Conservation (phyloP, 2,113 vertebrate genomes). For the Dicrurus megarhynchus region DNA sequence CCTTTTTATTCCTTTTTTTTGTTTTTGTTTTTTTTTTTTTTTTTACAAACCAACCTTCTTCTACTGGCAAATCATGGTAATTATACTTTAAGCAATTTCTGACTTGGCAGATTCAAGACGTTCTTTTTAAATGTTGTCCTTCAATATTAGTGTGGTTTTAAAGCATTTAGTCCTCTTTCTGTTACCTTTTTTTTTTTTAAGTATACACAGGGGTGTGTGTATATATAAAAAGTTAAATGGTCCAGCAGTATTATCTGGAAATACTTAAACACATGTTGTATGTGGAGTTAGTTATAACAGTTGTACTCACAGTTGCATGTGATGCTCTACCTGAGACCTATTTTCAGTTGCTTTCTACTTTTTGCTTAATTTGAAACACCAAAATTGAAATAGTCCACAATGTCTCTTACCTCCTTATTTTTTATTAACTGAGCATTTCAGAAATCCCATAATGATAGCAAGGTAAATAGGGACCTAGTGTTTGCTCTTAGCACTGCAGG, state of each 20-base stretch:
- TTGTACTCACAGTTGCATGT: neutral
- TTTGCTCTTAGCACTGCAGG: neutral
- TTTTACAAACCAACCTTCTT: neutral
- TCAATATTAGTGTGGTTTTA: neutral
- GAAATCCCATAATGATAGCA: neutral
- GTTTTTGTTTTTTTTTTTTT: neutral
- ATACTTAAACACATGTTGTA: neutral
- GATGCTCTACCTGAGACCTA: neutral
- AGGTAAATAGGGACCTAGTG: neutral
- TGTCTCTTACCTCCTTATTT: neutral
- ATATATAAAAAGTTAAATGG: neutral
- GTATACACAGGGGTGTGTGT: fast-evolving
- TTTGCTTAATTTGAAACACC: neutral
- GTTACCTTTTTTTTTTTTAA: neutral
- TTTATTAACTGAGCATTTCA: neutral
- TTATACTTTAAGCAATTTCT: neutral
- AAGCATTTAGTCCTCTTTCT: neutral
- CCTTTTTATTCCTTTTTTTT: neutral
- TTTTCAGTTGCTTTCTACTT: neutral
- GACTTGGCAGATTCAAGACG: neutral
- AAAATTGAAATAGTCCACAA: neutral
- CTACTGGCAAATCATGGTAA: neutral
- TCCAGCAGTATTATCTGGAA: neutral
- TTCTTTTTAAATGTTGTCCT: neutral
- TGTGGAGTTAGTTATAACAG: neutral